Evolutionary conservation across 2,797 vertebrate species (phyloP), one percentile per base, ranked within the genome.

Genomic region (Serranus cabrilla): DNA sequence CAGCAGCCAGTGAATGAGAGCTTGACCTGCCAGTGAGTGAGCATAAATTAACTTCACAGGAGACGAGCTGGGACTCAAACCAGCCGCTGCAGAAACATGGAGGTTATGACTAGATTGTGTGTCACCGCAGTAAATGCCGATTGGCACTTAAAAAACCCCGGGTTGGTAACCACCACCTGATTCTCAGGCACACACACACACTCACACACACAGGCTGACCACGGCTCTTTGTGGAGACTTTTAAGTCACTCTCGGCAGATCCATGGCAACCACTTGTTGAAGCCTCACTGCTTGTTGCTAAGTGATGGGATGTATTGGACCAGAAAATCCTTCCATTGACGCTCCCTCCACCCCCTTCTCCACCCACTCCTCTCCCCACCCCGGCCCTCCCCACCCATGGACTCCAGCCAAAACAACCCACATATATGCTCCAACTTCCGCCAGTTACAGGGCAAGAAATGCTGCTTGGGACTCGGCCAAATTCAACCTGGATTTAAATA

Each of bases 251-350:
- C 85, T 88, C 78, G 39, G 83, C 37, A 68, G 65, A 85, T 86
- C 94, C 93, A 94, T 94, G 93, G 93, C 80, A 93, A 95, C 94
- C 90, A 91, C 93, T 95, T 94, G 93, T 95, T 93, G 89, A 95
- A 94, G 95, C 93, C 91, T 94, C 92, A 82, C 85, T 94, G 93
- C 89, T 87, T 74, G 94, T 96, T 95, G 94, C 95, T 92, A 95
- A 89, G 95, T 82, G 90, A 95, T 90, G 81, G 76, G 88, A 88
- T 92, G 91, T 92, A 93, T 83, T 93, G 83, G 85, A 91, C 84
- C 91, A 94, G 92, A 95, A 95, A 95, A 95, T 95, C 89, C 92
- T 50, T 85, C 85, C 85, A 85, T 83, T 90, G 78, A 85, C 78
- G 51, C 76, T 51, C 81, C 63, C 71, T 10, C 69, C 76, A n/a